Evolutionary conservation across 1,140 invertebrate genomes (phyloP), one percentile per base, ranked within the genome.

Genomic region (Oryctes rhinoceros): DNA sequence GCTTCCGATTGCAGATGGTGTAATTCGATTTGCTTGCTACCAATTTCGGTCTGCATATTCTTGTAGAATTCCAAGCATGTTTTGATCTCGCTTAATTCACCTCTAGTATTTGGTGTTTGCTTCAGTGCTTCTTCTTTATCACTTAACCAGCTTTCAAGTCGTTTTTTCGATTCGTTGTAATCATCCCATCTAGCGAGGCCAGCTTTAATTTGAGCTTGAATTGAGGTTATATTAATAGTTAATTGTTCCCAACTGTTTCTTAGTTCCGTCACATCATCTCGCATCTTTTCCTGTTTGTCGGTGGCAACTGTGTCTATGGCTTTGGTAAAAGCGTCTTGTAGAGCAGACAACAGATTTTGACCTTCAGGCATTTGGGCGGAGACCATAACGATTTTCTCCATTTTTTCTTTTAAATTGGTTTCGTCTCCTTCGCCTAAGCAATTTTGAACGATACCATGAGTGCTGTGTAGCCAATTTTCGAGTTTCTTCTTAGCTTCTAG

Each of bases 61-160:
- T 94, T 95, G 81, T 93, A 96, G 85, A 95, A 92, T 86, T 98
- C 97, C 1, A 96, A 88, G 24, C 96, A 89, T 0, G 95, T 97
- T 87, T 96, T 97, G 93, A 97, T 97, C 89, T 97, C 96, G 76
- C 95, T 94, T 6, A 97, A 88, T 88, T 97, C 96, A 44, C 94
- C 95, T 84, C 93, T 94, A 0, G 93, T 94, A 67, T 93, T 89
- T 0, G 92, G 90, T 15, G 91, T 88, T 76, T 90, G 89, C 79
- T 92, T 90, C 0, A 96, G 85, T 35, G 88, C 89, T 71, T 91
- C 89, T 87, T 94, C 93, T 0, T 91, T 93, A 67, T 92, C 91
- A 6, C 86, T 89, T 0, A 96, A 89, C 94, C 95, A 96, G 84
- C 91, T 90, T 35, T 93, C 91, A 0, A 96, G 89, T 67, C 90